Evolutionary conservation across 2,113 vertebrate species (phyloP).

Genomic region (Hystrix brachyura): DNA sequence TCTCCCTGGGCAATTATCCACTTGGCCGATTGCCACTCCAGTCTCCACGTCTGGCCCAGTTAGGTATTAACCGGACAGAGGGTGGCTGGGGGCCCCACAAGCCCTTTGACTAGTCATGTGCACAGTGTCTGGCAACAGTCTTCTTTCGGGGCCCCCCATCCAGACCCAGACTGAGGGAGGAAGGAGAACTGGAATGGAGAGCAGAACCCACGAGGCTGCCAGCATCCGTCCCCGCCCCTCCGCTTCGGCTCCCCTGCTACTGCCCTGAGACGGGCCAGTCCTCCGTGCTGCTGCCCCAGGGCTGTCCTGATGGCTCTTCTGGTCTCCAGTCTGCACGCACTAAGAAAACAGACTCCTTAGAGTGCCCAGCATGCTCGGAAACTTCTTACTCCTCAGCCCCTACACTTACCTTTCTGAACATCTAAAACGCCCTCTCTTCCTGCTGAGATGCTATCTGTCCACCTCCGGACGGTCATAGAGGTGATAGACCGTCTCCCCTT

Average conservation of each 20-base stretch:
- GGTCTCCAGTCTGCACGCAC: background rate
- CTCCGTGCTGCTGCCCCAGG: background rate
- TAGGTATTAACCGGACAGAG: constrained; percentile 88
- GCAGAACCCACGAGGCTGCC: background rate
- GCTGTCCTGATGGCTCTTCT: background rate
- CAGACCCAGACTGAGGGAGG: background rate
- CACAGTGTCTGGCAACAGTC: background rate
- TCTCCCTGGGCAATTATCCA: constrained; percentile 22
- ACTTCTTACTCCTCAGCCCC: background rate
- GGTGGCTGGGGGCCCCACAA: constrained; percentile 84
- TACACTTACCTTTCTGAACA: fast-evolving
- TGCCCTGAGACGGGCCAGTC: no score
- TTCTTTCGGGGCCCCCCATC: background rate
- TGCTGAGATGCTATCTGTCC: background rate
- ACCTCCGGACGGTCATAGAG: background rate
- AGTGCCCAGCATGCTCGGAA: background rate
- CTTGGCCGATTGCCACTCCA: constrained; percentile 35
- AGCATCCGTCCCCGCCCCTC: fast-evolving
- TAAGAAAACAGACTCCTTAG: background rate
- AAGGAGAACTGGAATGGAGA: background rate
- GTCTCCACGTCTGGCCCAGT: constrained; percentile 64
- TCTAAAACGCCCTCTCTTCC: background rate
- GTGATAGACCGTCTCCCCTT: background rate
- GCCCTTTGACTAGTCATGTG: constrained; percentile 78
- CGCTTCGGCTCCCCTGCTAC: background rate